phyloP scores from a whole-genome alignment of 1,140 invertebrate species.

The Oncopodura yosiiana region DNA sequence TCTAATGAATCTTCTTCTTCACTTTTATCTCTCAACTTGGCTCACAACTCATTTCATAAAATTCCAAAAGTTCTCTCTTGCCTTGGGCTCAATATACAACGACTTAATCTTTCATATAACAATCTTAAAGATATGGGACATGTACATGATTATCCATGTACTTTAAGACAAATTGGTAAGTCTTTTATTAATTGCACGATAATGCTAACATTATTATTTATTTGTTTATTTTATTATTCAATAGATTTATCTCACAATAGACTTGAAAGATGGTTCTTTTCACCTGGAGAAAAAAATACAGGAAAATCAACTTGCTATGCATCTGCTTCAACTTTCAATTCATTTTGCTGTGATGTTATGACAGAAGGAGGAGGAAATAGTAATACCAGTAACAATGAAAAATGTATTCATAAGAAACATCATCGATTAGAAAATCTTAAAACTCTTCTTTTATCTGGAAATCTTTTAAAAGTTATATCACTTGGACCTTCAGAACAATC shows the following conservation, averaged over 20 bases:
- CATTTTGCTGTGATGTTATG: slow-evolving; percentile 6
- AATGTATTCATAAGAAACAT: slow-evolving; percentile 71
- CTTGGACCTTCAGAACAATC: slow-evolving; percentile 16
- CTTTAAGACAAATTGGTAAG: slow-evolving; percentile 74
- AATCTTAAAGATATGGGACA: slow-evolving; percentile 59
- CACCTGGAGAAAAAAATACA: slow-evolving; percentile 6
- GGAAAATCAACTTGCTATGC: slow-evolving; percentile 12
- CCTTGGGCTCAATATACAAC: slow-evolving; percentile 68
- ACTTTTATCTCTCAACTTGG: slow-evolving; percentile 67
- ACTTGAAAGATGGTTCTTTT: slow-evolving; percentile 59
- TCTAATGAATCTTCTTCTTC: slow-evolving; percentile 39
- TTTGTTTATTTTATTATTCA: too few relatives aligned
- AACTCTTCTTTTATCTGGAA: slow-evolving; percentile 76
- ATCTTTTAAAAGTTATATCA: slow-evolving; percentile 65
- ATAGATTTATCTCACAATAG: slow-evolving; percentile 90
- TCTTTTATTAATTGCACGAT: too few relatives aligned
- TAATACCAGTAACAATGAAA: slow-evolving; percentile 1
- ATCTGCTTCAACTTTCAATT: neutral
- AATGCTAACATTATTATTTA: too few relatives aligned
- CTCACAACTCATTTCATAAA: slow-evolving; percentile 78
- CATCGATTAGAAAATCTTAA: slow-evolving; percentile 65
- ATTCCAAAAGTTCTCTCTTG: slow-evolving; percentile 83
- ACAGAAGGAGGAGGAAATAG: too few relatives aligned
- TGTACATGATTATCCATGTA: slow-evolving; percentile 77
- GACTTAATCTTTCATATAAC: slow-evolving; percentile 87